Evolutionary conservation across 1,140 invertebrate genomes (phyloP), one percentile per base, ranked within the genome.

Genomic region (Bombus sylvicola): DNA sequence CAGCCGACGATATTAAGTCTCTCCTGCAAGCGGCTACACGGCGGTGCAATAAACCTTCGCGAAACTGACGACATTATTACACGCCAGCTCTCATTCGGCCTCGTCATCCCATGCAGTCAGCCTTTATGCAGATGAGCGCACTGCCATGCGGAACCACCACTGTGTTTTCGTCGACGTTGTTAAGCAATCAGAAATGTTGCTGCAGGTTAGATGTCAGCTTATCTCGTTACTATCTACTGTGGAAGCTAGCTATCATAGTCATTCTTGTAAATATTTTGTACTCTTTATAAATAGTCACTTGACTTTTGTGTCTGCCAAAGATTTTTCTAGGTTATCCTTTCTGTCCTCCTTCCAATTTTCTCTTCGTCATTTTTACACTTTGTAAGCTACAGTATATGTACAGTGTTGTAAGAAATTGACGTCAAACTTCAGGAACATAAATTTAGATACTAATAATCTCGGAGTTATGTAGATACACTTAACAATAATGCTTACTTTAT

Each of bases 51-150:
- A 86, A 86, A 73, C 79, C 31, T 18, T 25, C 84, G 37, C 72
- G 79, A 59, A 82, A 82, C 72, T 66, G 62, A 86, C 84, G 79
- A 86, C 72, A 86, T 81, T 86, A 82, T 82, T 81, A 62, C 79
- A 37, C 66, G 53, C 53, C 69, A 57, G 62, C 5, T 34, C 79
- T 81, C 72, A 59, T 82, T 68, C 81, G 59, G 10, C 37, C 71
- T 47, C 62, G 57, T n/a, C n/a, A 31, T 18, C 13, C 57, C 68
- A 37, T 8, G 28, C 39, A 31, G 22, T 57, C 18, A 15, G 43
- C 62, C 77, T 79, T 79, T 64, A 53, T 64, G 66, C 77, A 72
- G 76, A 85, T 80, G 53, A 28, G 13, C 12, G 34, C 28, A 28
- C 5, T 1, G 8, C 31, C 28, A 5, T 25, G 47, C 59, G 59